Base-by-base conservation (phyloP, 2,113 vertebrate genomes). In the Tenebrosternarchus preto region DNA sequence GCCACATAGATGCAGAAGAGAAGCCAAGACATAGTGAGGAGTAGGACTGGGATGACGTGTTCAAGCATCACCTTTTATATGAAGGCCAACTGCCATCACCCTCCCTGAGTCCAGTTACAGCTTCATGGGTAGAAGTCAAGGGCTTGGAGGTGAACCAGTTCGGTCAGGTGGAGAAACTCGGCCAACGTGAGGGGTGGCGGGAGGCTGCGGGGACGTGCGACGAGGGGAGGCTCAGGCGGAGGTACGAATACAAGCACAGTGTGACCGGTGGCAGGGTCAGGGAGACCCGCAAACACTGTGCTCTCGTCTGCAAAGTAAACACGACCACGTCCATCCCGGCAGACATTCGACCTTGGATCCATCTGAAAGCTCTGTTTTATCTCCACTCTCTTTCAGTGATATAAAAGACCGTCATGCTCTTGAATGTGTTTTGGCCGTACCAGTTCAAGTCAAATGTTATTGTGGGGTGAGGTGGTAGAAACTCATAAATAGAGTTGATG, bases 1-100 rank as follows among this genome's bases (percentile, higher is more conserved):
- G 89, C 87, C 85, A 92, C 87, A 55, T 91, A 86, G 84, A 92
- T 89, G 82, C 86, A 92, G 29, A 93, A 75, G 22, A 91, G 72
- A 66, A 91, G 53, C 25, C 73, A 69, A 43, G 31, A 29, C 93
- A 94, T 94, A 55, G 56, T 90, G 76, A 84, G 60, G 50, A 59
- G 39, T 80, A 86, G 43, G 31, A 85, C 55, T 88, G 66, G 20
- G 53, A 69, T 73, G 29, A 68, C 39, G 22, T 64, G 36, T 60
- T 20, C 56, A n/a, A n/a, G 46, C 39, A 31, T 83, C 57, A 68
- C 2, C 56, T 82, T 89, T 86, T 92, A 88, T 90, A 90, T 81
- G 83, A 59, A 16, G n/a, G 72, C 39, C 9, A 31, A 36, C n/a
- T 60, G 36, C 79, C 31, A n/a, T 72, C 71, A 60, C 73, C 80